Evolutionary conservation across 2,888 invertebrate genomes (phyloP).

Genomic region (Orchesella flavescens): DNA sequence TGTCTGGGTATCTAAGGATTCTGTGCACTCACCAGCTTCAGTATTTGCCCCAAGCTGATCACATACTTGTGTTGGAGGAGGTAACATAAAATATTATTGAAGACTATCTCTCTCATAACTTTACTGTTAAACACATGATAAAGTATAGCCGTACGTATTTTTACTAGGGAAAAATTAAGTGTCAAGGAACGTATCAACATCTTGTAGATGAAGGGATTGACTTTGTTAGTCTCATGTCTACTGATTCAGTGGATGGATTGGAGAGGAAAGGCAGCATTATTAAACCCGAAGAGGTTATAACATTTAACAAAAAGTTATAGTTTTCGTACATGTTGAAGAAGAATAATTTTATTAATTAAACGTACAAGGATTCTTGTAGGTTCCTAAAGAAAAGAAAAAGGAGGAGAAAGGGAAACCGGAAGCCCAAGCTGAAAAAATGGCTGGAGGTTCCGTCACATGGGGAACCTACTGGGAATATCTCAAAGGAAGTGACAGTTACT

Average conservation of each 20-base stretch:
- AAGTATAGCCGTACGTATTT: not conserved
- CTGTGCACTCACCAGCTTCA: slow-evolving; percentile 79
- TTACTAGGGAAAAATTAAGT: slow-evolving; percentile 76
- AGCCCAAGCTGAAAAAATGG: slow-evolving; percentile 68
- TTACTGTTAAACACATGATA: slow-evolving; percentile 2
- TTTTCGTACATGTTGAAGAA: too few relatives aligned
- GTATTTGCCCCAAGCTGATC: slow-evolving; percentile 72
- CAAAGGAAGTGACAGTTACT: slow-evolving; percentile 54
- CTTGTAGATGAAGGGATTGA: slow-evolving; percentile 74
- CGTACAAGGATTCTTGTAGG: too few relatives aligned
- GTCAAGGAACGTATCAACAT: slow-evolving; percentile 79
- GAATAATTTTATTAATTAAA: too few relatives aligned
- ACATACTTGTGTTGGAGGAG: slow-evolving; percentile 71
- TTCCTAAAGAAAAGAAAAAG: slow-evolving; percentile 27
- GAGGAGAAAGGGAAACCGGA: slow-evolving; percentile 61
- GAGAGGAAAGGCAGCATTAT: slow-evolving; percentile 49
- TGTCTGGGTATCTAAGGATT: slow-evolving; percentile 82
- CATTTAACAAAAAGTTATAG: too few relatives aligned
- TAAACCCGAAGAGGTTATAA: slow-evolving; percentile 30
- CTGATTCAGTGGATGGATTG: slow-evolving; percentile 72
- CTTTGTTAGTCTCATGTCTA: slow-evolving; percentile 73
- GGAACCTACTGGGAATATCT: slow-evolving; percentile 75
- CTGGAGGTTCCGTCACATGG: slow-evolving; percentile 69
- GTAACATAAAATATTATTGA: not conserved
- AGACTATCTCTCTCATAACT: not conserved